These are phyloP conservation scores for Alcis repandata DNA, from an alignment of 2,888 invertebrate genomes.

Conservation along the genomic window DNA sequence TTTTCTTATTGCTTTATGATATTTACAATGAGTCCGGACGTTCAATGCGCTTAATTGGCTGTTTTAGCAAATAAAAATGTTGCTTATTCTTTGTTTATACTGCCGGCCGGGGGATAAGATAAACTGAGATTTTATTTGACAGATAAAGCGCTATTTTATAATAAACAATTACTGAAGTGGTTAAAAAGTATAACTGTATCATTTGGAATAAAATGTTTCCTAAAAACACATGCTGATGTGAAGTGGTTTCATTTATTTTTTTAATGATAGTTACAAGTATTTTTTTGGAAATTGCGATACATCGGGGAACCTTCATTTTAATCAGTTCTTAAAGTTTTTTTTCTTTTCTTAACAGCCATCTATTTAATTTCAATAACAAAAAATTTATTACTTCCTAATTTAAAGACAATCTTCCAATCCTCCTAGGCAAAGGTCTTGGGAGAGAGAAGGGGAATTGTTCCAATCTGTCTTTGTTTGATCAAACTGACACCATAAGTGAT, in stretches of 20 bases:
- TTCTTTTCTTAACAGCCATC: not conserved
- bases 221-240: no score
- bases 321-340: no score
- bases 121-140: no score
- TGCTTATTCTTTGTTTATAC: not conserved
- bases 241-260: no score
- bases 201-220: no score
- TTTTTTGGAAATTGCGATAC: no score
- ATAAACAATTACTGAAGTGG: no score
- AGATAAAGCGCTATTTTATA: no score
- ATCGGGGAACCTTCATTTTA: no score
- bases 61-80: not conserved
- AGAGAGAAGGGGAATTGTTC: constrained; percentile 10
- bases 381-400: constrained; percentile 28
- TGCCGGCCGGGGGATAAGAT: not conserved
- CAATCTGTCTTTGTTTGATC: constrained; percentile 11
- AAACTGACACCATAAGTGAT: constrained; percentile 13
- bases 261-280: no score
- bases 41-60: constrained; percentile 8
- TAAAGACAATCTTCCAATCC: constrained; percentile 28
- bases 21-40: constrained; percentile 18
- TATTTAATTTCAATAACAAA: not conserved
- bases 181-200: no score
- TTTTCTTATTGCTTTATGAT: constrained; percentile 18
- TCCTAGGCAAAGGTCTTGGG: constrained; percentile 20